These are phyloP conservation scores for Corythoichthys haematopterus DNA, from an alignment of 2,113 vertebrate species.

Conservation along the genomic window DNA sequence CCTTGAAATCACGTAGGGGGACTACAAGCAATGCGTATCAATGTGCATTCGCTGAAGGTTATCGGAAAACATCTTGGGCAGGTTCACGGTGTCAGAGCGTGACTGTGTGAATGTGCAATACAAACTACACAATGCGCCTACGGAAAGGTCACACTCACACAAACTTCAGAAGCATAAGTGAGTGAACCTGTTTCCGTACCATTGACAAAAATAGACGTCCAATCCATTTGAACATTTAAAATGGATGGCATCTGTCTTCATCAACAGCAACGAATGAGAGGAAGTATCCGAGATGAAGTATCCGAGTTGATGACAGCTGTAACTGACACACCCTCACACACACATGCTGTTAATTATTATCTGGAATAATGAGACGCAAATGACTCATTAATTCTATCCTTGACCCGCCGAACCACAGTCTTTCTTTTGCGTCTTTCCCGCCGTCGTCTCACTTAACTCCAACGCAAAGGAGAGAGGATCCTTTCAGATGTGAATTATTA, in stretches of 20 bases:
- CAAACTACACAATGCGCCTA: neutral
- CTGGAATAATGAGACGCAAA: constrained; percentile 61
- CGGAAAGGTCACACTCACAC: neutral
- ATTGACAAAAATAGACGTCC: too few relatives aligned
- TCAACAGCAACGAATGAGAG: too few relatives aligned
- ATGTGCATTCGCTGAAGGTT: neutral
- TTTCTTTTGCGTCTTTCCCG: constrained; percentile 15
- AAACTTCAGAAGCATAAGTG: neutral
- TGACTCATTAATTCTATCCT: constrained; percentile 67
- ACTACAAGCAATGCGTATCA: neutral
- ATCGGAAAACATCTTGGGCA: constrained; percentile 2
- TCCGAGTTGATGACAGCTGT: constrained; percentile 2
- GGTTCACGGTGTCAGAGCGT: neutral
- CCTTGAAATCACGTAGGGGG: neutral
- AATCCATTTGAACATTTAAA: too few relatives aligned
- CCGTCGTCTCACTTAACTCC: constrained; percentile 24
- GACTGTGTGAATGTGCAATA: neutral
- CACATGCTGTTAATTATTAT: constrained; percentile 55
- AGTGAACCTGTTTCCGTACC: too few relatives aligned
- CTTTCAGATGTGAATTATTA: constrained; percentile 47
- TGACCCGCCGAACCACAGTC: constrained; percentile 40
- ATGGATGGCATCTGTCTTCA: too few relatives aligned
- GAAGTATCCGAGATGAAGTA: neutral
- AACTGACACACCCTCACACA: constrained; percentile 32
- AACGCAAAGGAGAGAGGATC: constrained; percentile 8